Conservation (phyloP, 2,113 vertebrate species). For the Coracopsis vasa region DNA sequence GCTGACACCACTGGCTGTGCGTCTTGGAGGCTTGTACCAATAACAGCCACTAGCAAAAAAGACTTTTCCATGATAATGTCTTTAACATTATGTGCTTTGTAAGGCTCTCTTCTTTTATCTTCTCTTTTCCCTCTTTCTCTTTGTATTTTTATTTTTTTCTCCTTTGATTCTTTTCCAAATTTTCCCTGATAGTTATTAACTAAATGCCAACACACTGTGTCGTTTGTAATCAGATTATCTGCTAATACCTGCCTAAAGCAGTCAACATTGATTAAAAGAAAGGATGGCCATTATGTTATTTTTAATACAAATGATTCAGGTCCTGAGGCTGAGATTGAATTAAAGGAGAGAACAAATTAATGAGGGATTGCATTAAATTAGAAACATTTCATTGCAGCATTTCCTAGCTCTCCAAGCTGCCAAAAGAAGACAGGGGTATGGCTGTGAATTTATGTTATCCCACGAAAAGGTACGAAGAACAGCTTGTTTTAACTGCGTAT, state of each 20-base stretch:
- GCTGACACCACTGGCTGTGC: neutral
- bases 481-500: neutral
- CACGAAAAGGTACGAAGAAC: neutral
- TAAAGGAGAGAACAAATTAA: slow-evolving; percentile 36
- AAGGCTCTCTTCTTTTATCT: neutral
- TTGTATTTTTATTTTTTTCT: neutral
- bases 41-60: neutral
- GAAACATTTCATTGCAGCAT: neutral
- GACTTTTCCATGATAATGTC: neutral
- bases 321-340: slow-evolving; percentile 11
- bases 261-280: slow-evolving; percentile 53
- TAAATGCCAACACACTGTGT: slow-evolving; percentile 10
- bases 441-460: neutral
- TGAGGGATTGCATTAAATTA: slow-evolving; percentile 35
- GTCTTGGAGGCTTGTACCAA: neutral
- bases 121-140: neutral
- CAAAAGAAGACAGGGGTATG: neutral
- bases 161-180: slow-evolving; percentile 8
- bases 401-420: neutral
- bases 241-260: slow-evolving; percentile 56
- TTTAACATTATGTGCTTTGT: neutral
- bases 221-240: slow-evolving; percentile 52
- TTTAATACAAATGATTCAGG: slow-evolving; percentile 23
- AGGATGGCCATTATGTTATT: slow-evolving; percentile 12
- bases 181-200: neutral